Evolutionary conservation across 2,888 invertebrate species (phyloP).

Genomic region (Drosophila peninsularis): DNA sequence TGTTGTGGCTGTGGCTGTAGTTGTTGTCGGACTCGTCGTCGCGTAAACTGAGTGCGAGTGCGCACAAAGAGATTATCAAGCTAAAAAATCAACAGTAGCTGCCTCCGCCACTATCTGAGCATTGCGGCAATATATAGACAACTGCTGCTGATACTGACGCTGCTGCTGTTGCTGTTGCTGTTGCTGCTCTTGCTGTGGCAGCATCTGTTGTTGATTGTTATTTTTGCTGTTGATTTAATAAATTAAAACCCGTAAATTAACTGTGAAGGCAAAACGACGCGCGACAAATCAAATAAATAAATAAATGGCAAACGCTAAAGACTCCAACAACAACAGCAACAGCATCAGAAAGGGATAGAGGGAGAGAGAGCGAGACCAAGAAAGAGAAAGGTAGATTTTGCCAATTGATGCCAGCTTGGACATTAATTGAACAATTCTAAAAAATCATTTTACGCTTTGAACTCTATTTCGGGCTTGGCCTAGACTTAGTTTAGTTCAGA

Average conservation of each 20-base stretch:
- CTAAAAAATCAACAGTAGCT: constrained; percentile 66
- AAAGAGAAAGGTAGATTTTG: constrained; percentile 11
- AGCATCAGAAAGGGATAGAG: background rate
- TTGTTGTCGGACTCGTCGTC: constrained; percentile 18
- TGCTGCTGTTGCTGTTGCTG: constrained; percentile 1
- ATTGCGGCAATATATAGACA: constrained; percentile 46
- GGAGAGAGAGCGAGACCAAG: background rate
- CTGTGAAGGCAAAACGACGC: constrained; percentile 77
- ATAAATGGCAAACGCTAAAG: constrained; percentile 58
- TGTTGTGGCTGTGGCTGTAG: constrained; percentile 4
- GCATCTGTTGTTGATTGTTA: constrained; percentile 69
- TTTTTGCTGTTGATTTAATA: constrained; percentile 67
- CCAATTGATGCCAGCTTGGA: constrained; percentile 42
- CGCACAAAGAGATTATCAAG: constrained; percentile 64
- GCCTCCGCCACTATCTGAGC: constrained; percentile 21
- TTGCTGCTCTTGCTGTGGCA: constrained; percentile 27
- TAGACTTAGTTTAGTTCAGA: constrained; percentile 25
- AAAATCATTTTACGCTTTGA: constrained; percentile 49
- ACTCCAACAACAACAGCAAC: constrained; percentile 19
- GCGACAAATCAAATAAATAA: constrained; percentile 75
- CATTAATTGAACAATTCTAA: constrained; percentile 46
- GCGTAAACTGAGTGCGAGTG: constrained; percentile 19
- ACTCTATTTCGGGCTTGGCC: constrained; percentile 41
- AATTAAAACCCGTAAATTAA: constrained; percentile 76
- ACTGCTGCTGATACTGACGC: constrained; percentile 12